Evolutionary conservation across 2,797 vertebrate species (phyloP), one percentile per base, ranked within the genome.

Genomic region (Etheostoma perlongum): DNA sequence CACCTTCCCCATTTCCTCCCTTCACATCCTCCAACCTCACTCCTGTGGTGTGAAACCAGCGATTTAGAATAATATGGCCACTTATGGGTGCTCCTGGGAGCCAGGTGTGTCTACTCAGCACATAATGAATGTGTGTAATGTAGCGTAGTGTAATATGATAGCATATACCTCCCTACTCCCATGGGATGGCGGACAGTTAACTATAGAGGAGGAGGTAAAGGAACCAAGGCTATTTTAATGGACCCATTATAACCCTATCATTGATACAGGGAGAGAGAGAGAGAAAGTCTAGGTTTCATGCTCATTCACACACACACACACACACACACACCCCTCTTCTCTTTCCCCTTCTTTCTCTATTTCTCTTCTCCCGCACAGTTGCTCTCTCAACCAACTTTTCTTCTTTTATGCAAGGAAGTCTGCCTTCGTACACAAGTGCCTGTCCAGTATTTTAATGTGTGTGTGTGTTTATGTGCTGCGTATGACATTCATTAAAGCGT

Each of bases 61-160:
- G 91, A 93, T 93, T 93, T 93, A 90, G 93, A 94, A 93, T 93
- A 93, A 94, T 93, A 91, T 57, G 86, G 88, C 92, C 92, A 93
- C 92, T 93, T 94, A 93, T 81, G 88, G 89, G 88, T 66, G 91
- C 92, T 94, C 91, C 87, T 87, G 92, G 93, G 93, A 93, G 74
- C 92, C 84, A 84, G 88, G 89, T 90, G 93, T 92, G 93, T 91
- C 92, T 93, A 88, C 92, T 94, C 93, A 90, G 93, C 93, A 93
- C 91, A 90, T 93, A 93, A 94, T 94, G 92, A 94, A 94, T 93
- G 93, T 92, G 93, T 93, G 92, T 93, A 93, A 94, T 94, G 93
- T 94, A 93, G 92, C 92, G 84, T 93, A 90, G 90, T 90, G 92
- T 94, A 93, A 93, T 90, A 87, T 89, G 92, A 94, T 92, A 90